Percentiles rank a stretch among this genome's conserved stretches.
Evolutionary conservation across 2,797 vertebrate genomes (phyloP).

Genomic region (Dermochelys coriacea): DNA sequence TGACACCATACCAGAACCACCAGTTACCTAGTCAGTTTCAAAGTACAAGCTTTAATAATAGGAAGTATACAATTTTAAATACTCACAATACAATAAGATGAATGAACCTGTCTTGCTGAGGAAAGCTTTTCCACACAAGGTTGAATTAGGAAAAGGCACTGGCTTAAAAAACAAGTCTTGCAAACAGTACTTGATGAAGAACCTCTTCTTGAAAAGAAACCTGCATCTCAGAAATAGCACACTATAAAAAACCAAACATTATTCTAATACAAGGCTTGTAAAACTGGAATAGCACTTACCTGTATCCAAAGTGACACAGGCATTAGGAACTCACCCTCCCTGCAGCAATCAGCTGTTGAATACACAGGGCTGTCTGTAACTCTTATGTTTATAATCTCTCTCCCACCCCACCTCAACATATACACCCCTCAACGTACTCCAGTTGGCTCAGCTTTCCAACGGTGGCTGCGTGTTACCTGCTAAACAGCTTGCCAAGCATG

Average conservation of each 20-base stretch:
- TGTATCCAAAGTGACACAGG: not conserved
- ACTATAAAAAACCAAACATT: too few species aligned
- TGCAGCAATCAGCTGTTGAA: too few species aligned
- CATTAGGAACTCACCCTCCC: not conserved
- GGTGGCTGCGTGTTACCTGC: too few species aligned
- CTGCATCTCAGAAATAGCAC: rapidly evolving
- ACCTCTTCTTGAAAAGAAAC: not conserved
- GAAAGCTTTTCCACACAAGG: not conserved
- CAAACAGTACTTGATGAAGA: not conserved
- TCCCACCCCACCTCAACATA: too few species aligned
- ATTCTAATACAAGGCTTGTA: too few species aligned
- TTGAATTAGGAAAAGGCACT: not conserved
- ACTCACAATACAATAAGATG: not conserved
- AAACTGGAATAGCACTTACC: not conserved
- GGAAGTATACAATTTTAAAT: not conserved
- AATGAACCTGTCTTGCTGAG: not conserved
- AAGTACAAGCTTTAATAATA: rapidly evolving
- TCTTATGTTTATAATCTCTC: too few species aligned
- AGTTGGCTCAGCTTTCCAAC: too few species aligned
- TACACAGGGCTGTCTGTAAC: too few species aligned
- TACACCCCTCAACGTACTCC: too few species aligned
- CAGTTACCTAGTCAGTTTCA: not conserved
- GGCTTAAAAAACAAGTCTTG: not conserved
- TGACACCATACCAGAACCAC: not conserved
- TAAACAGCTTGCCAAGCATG: too few species aligned